phyloP scores from a whole-genome alignment of 2,113 vertebrate species.

The Rhea pennata region DNA sequence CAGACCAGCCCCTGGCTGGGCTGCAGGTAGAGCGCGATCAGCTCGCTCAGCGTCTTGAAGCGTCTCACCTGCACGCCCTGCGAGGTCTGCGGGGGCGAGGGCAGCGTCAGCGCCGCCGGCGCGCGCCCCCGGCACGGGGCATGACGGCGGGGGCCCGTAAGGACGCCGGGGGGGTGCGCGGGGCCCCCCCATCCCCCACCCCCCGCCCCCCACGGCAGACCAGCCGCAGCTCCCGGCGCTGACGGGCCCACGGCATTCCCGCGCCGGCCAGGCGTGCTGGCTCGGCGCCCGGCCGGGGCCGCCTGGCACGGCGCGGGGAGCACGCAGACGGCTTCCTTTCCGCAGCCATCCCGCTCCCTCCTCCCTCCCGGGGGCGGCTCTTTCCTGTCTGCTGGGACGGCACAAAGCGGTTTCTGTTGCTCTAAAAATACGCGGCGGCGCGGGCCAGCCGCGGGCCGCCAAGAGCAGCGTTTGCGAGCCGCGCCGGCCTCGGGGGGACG shows the following conservation, averaged over 20 bases:
- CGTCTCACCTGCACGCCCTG: constrained; percentile 94
- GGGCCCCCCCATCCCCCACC: too few relatives aligned
- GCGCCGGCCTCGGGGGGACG: too few relatives aligned
- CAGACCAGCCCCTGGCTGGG: constrained; percentile 96
- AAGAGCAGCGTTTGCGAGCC: neutral
- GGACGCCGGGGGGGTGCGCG: too few relatives aligned
- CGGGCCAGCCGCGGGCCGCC: neutral
- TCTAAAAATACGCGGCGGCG: constrained; percentile 4
- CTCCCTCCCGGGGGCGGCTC: neutral
- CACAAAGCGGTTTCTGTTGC: constrained; percentile 56
- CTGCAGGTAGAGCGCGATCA: constrained; percentile 91
- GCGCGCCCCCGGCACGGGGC: too few relatives aligned
- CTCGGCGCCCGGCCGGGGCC: neutral
- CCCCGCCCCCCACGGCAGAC: too few relatives aligned
- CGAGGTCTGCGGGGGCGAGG: constrained; percentile 80
- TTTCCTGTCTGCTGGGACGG: neutral
- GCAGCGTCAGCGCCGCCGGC: neutral
- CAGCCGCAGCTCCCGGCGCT: too few relatives aligned
- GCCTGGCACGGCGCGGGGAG: neutral
- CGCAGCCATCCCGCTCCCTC: neutral
- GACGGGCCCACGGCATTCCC: accelerated
- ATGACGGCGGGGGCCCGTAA: too few relatives aligned
- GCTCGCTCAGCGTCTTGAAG: constrained; percentile 90
- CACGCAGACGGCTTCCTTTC: too few relatives aligned
- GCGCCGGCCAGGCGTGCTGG: accelerated